Evolutionary conservation across 2,797 vertebrate genomes (phyloP), one percentile per base, ranked within the genome.

Genomic region (Ctenochaetus hawaiiensis): DNA sequence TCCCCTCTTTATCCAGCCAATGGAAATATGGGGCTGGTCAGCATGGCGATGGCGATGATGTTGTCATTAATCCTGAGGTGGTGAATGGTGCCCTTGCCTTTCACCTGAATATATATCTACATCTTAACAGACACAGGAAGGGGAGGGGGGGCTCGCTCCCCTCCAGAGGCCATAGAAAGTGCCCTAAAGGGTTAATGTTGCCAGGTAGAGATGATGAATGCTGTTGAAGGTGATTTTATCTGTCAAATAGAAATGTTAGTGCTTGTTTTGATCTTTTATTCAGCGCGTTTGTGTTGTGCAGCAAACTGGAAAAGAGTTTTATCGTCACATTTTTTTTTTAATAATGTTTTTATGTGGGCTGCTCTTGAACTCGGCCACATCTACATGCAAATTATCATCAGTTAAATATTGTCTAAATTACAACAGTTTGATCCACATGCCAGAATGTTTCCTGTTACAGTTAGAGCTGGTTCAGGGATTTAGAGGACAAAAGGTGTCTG

Each of bases 91-190:
- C 85, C 93, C 92, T 93, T 93, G 88, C 89, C 90, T 89, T 89
- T 93, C 90, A 91, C 88, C 88, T 84, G 81, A 86, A 85, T 86
- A 83, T 89, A 92, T 92, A 90, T 94, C 90, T 92, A 90, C 89
- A 91, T 92, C 83, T 72, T 71, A 83, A 85, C 91, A 93, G 89
- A 86, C 79, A 65, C 86, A 63, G 74, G 30, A 34, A 34, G 9
- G 47, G 78, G 9, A 44, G 78, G 77, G 77, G 81, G 89, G 77
- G 77, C 81, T 53, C 57, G 6, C 79, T 58, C 68, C 79, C 85
- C 89, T 87, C 82, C 71, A 59, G 83, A 81, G 86, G 85, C 89
- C 73, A 81, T 45, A 77, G 70, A 74, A 68, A 69, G 43, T 69
- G 82, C 81, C 82, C 86, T 26, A 45, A 87, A 77, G 91, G 90